Base-by-base conservation (phyloP, 2,888 invertebrate species). In the Agrochola circellaris region DNA sequence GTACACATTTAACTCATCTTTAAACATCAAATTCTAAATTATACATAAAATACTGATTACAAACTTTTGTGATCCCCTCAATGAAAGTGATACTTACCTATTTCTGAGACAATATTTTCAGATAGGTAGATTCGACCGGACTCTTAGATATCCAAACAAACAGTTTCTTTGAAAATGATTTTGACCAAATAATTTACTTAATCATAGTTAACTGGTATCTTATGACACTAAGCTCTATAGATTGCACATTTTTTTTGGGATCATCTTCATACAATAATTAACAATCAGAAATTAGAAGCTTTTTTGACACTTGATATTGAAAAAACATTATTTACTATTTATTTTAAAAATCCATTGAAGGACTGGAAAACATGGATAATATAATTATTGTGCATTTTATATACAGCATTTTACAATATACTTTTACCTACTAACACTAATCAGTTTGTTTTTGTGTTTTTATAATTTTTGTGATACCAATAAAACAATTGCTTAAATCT, bases 371-470 rank as follows among this genome's bases (percentile, higher is more conserved):
- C 81, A 81, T 72, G 82, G 75, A 81, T 81, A 76, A 30, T 79
- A 65, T 76, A 58, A 72, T 86, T 82, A 83, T 84, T 89, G 87
- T 89, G 90, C 91, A 90, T 89, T 90, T 89, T 93, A 91, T 91
- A 89, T 92, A 92, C 92, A 93, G 90, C 90, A 89, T 88, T 91
- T 87, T 91, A 92, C 90, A 93, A 87, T 89, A 89, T 87, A 88
- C 77, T 85, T 89, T 87, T 91, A 88, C 85, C 83, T 89, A 88
- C 85, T 90, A 91, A 89, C 88, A 91, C 88, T 88, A 87, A 89
- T 86, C 85, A 82, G 87, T 86, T 87, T 89, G 83, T 90, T 90
- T 90, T 89, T 89, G 81, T 84, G 80, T 84, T 89, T 88, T 88
- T 87, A 84, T 88, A 72, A 82, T 88, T 89, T 91, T 88, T 87